Conservation (phyloP, 2,113 vertebrate species). For the Paradisaea rubra region DNA sequence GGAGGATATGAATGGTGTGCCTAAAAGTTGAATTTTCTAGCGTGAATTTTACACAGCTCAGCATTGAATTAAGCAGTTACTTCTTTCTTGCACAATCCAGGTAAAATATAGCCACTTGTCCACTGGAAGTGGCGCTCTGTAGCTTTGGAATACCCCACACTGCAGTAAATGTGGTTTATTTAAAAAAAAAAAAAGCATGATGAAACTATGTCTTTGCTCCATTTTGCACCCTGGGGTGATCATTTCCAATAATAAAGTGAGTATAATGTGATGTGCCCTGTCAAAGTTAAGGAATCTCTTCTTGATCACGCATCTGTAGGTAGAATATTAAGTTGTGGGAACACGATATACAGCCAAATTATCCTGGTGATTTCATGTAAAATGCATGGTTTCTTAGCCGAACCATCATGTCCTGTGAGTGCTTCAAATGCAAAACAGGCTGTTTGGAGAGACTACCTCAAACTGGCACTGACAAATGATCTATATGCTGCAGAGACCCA, state of each 20-base stretch:
- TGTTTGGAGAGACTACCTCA: conserved; percentile 35
- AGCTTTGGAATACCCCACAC: conserved; percentile 6
- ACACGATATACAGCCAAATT: conserved; percentile 46
- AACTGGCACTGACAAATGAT: conserved; percentile 53
- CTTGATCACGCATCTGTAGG: conserved; percentile 57
- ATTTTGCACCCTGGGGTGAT: conserved; percentile 54
- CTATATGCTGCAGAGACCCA: conserved; percentile 7
- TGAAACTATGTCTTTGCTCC: conserved; percentile 22
- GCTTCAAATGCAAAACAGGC: conserved; percentile 57
- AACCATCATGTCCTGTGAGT: conserved; percentile 39
- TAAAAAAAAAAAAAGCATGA: not conserved
- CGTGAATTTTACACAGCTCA: not conserved
- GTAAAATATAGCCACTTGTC: not conserved
- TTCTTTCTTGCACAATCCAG: not conserved
- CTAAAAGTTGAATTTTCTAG: not conserved
- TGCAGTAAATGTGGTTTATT: not conserved
- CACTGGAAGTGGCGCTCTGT: conserved; percentile 47
- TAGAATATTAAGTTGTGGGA: conserved; percentile 61
- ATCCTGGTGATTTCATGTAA: conserved; percentile 55
- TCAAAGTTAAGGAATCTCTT: conserved; percentile 55
- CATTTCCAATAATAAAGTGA: conserved; percentile 63
- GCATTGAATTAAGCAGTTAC: not conserved
- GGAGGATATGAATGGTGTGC: not conserved
- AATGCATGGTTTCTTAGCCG: conserved; percentile 25
- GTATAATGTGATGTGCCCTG: conserved; percentile 65